Evolutionary conservation across 1,140 invertebrate species (phyloP).

Genomic region (Thaumetopoea pityocampa): DNA sequence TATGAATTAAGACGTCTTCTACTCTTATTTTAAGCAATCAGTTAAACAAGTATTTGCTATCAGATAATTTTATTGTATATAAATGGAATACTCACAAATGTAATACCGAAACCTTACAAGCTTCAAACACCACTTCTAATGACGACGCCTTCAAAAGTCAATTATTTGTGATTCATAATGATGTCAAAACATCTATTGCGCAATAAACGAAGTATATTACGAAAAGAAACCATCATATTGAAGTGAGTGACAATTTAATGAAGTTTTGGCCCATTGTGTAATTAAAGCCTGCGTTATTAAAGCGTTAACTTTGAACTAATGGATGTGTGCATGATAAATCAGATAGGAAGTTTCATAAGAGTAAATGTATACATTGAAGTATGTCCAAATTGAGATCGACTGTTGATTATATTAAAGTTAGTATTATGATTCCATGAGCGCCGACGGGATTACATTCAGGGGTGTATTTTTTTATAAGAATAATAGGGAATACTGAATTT

Average conservation of each 20-base stretch:
- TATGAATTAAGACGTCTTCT: too few relatives aligned
- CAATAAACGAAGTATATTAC: slow-evolving; percentile 25
- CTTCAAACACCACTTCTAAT: slow-evolving; percentile 13
- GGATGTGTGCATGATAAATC: slow-evolving; percentile 43
- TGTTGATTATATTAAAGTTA: too few relatives aligned
- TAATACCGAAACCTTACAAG: slow-evolving; percentile 1
- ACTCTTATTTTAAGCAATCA: too few relatives aligned
- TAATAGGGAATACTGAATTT: too few relatives aligned
- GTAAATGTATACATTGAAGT: slow-evolving; percentile 28
- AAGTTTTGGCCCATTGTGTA: slow-evolving; percentile 58
- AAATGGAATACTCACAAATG: slow-evolving; percentile 3
- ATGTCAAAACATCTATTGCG: slow-evolving; percentile 22
- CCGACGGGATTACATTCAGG: too few relatives aligned
- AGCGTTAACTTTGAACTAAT: slow-evolving; percentile 42
- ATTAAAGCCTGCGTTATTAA: slow-evolving; percentile 56
- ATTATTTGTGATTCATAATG: slow-evolving; percentile 11
- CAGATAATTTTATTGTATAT: too few relatives aligned
- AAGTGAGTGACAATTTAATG: slow-evolving; percentile 67
- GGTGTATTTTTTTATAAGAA: too few relatives aligned
- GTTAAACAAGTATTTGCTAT: too few relatives aligned
- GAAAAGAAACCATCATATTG: slow-evolving; percentile 25
- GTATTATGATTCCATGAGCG: too few relatives aligned
- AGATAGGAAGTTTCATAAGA: slow-evolving; percentile 37
- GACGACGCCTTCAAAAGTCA: slow-evolving; percentile 17
- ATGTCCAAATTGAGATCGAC: slow-evolving; percentile 27